These are phyloP conservation scores for Lytechinus pictus DNA, from an alignment of 35 echinoderm and acorn worm species.

Conservation along the genomic window DNA sequence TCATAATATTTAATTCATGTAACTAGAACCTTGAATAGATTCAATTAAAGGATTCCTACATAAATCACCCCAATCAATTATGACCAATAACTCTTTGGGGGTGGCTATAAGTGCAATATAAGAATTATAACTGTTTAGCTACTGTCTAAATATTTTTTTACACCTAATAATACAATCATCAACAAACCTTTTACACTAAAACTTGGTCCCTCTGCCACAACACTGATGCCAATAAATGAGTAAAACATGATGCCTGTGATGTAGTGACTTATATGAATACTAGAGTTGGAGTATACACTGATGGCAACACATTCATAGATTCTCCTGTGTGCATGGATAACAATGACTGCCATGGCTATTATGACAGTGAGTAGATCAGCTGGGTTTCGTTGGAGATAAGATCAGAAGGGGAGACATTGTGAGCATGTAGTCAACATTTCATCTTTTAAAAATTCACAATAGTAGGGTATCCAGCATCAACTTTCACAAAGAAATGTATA, in stretches of 20 bases:
- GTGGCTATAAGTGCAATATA: too few relatives aligned
- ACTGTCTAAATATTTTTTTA: too few relatives aligned
- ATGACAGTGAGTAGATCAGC: constrained; percentile 68
- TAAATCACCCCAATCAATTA: too few relatives aligned
- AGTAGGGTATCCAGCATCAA: too few relatives aligned
- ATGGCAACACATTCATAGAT: constrained; percentile 81
- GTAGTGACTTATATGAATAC: constrained; percentile 90
- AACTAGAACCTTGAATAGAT: too few relatives aligned
- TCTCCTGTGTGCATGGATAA: constrained; percentile 74
- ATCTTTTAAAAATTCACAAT: too few relatives aligned
- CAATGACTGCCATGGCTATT: constrained; percentile 63
- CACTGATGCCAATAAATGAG: constrained; percentile 56
- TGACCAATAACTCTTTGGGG: too few relatives aligned
- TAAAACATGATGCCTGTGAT: constrained; percentile 79
- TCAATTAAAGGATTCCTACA: too few relatives aligned
- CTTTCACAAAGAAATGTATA: too few relatives aligned
- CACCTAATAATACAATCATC: background rate
- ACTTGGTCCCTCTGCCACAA: constrained; percentile 83
- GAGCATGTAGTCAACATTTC: background rate
- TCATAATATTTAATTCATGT: too few relatives aligned
- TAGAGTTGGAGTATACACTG: constrained; percentile 82
- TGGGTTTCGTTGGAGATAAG: constrained; percentile 46
- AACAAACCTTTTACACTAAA: constrained; percentile 55
- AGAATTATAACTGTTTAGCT: too few relatives aligned
- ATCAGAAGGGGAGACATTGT: background rate